Percentiles rank a stretch among this genome's conserved stretches.
These are phyloP conservation scores for Staurois parvus DNA, from an alignment of 2,797 vertebrate species.

Conservation along the genomic window DNA sequence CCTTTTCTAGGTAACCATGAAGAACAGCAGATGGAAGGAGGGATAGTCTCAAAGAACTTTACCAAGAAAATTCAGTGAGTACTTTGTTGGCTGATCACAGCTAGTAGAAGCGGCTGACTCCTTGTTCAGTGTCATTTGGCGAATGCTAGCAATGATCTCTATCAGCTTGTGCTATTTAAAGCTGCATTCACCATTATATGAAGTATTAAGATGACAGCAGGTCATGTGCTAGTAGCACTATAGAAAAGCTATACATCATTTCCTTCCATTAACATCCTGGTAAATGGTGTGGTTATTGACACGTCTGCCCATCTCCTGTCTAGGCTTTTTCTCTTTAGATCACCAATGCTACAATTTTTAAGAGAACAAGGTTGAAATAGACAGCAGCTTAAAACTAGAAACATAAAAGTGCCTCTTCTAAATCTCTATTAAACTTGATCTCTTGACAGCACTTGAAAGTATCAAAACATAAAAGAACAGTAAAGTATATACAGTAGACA, in stretches of 20 bases:
- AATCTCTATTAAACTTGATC: not conserved
- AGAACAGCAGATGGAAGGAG: slow-evolving; percentile 95
- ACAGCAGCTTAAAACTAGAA: not conserved
- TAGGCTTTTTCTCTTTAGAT: not conserved
- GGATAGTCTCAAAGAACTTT: slow-evolving; percentile 98
- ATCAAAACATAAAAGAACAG: not conserved
- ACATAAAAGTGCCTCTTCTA: not conserved
- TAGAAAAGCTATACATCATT: not conserved
- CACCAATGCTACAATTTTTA: not conserved
- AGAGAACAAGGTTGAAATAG: not conserved
- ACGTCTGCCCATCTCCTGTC: not conserved
- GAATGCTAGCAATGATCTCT: slow-evolving; percentile 24
- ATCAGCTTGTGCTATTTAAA: slow-evolving; percentile 7
- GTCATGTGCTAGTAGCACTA: not conserved
- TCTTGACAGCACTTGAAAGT: not conserved
- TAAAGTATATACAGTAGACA: too few relatives aligned
- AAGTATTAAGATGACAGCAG: slow-evolving; percentile 23
- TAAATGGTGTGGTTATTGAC: slow-evolving; percentile 12
- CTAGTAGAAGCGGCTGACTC: slow-evolving; percentile 4
- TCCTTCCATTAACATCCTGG: slow-evolving; percentile 24
- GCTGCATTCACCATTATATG: not conserved
- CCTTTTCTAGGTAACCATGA: slow-evolving; percentile 90
- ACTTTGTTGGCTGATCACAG: slow-evolving; percentile 16
- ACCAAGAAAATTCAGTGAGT: slow-evolving; percentile 99
- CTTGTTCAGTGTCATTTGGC: slow-evolving; percentile 14